Evolutionary conservation across 2,888 invertebrate genomes (phyloP), one percentile per base, ranked within the genome.

Genomic region (Napeogenes inachia): DNA sequence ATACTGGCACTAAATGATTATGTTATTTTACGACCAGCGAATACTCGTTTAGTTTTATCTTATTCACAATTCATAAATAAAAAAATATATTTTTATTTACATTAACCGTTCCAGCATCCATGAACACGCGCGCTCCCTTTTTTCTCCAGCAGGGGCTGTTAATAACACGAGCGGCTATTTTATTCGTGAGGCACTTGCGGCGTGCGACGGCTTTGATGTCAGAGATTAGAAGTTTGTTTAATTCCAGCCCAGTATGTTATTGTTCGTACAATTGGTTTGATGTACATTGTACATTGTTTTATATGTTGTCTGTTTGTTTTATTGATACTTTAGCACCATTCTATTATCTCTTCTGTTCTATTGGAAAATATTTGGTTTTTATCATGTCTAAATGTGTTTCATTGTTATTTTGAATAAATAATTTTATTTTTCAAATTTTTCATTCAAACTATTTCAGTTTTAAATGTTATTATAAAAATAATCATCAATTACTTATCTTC

Each of bases 161-260:
- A 89, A 88, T 89, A 89, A 87, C 88, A 87, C 86, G 87, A 85
- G 87, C 81, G 85, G 82, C 84, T 84, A 87, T 87, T 88, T 87
- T 86, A 87, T 86, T 84, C 84, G 81, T 74, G 70, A 70, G 71
- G 78, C 85, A 84, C 84, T 85, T 82, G 85, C 79, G 80, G 78
- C 77, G 87, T 88, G 89, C 78, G 82, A 76, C 79, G 70, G 85
- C 87, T 85, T 87, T 84, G 82, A 87, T 87, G 85, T 82, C 68
- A 75, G 78, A 87, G 89, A 89, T 89, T 89, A 88, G 76, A 81
- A 79, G 75, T 80, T 79, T 79, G 81, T 78, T 81, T 78, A 75
- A 78, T 74, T 76, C 73, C 72, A 69, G 68, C 70, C 71, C 69
- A 68, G 66, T 62, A 59, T 69, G 71, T 71, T 74, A 72, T 72